Evolutionary conservation across 1,140 invertebrate species (phyloP), one percentile per base, ranked within the genome.

Genomic region (Lutraria rhynchaena): DNA sequence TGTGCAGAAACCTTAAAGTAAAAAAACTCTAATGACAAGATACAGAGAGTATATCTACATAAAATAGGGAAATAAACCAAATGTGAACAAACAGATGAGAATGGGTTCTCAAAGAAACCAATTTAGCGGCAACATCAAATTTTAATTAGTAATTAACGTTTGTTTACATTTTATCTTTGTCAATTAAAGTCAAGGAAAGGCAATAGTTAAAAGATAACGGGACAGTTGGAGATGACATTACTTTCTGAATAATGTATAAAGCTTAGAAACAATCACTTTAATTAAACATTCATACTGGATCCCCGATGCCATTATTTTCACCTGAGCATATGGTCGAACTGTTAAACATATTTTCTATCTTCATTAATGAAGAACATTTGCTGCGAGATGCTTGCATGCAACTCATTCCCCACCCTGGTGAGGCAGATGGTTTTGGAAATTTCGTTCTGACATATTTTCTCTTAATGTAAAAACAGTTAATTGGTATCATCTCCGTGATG

Each of bases 111-210:
- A 65, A 77, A 77, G 63, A 67, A 77, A 65, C 61, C 75, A 77
- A 77, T 77, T 77, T 77, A 61, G 75, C 75, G 49, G 22, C 29
- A 9, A 29, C 75, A 77, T 77, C 24, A 63, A 77, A 49, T 37
- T 41, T 65, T 53, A 44, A 77, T 77, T 44, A 67, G 75, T 37
- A 29, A 67, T 77, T 67, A 77, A 53, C 75, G 44, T 67, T 44
- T 63, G 44, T 77, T 77, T 77, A 67, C 61, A 57, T 29, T 53
- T 67, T 55, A 67, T 77, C 75, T 65, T 77, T 46, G 41, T 31
- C 60, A 65, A 67, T 65, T 77, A 65, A 77, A 55, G 63, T 67
- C 63, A 55, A 33, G 24, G 63, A 67, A 31, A 65, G 60, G 31
- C 75, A 49, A 22, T 9, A 75, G 1, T 44, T 11, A 15, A 33